Conservation (phyloP, 2,113 vertebrate species). For the Ceuthmochares aereus region DNA sequence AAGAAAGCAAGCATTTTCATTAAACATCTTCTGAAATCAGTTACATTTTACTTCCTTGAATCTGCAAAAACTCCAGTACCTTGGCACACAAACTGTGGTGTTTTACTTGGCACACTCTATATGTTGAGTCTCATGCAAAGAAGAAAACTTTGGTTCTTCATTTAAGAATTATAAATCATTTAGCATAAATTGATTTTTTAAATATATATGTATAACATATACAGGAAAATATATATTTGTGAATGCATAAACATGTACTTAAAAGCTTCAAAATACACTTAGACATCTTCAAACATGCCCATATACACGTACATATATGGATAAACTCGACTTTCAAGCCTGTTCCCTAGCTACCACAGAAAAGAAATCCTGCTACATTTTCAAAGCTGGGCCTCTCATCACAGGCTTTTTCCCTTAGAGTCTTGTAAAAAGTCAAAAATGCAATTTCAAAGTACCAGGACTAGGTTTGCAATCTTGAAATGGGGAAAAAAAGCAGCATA, state of each 20-base stretch:
- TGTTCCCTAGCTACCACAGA: conserved; percentile 3
- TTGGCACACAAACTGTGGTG: conserved; percentile 2
- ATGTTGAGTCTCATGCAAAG: not conserved
- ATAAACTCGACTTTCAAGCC: not conserved
- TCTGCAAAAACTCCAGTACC: not conserved
- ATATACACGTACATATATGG: not conserved
- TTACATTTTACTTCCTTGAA: conserved; percentile 45
- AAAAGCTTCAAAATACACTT: not conserved
- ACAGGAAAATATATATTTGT: not conserved
- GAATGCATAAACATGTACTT: not conserved
- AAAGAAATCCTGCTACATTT: not conserved
- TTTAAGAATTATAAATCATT: not conserved
- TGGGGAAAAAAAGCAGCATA: not conserved
- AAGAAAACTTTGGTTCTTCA: not conserved
- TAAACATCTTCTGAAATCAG: conserved; percentile 49
- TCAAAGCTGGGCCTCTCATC: not conserved
- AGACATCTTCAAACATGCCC: not conserved
- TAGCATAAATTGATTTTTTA: not conserved
- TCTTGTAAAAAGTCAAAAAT: not conserved
- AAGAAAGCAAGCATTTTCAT: conserved; percentile 52
- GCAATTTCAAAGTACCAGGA: not conserved
- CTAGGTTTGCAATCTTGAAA: not conserved
- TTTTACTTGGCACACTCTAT: not conserved
- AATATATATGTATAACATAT: not conserved
- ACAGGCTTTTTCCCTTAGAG: not conserved